Base-by-base conservation (phyloP, 1,140 invertebrate genomes). In the Diorhabda elongata region DNA sequence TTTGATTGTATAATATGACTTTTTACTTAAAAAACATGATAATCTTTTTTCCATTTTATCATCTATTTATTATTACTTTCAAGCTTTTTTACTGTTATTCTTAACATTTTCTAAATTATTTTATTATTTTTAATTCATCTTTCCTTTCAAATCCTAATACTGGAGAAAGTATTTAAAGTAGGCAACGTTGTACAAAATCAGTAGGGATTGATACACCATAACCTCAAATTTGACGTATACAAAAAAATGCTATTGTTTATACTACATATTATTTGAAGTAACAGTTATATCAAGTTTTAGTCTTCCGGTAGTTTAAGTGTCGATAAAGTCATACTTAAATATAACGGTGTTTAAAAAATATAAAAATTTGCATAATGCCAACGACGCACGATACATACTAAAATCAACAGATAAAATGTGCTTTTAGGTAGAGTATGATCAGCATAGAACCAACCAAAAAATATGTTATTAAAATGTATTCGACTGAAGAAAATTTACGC, bases 381-480 rank as follows among this genome's bases (percentile, higher is more conserved):
- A 66, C 72, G 61, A 66, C 59, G 64, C 66, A 68, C 58, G 44
- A 44, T 61, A 58, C 42, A 52, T 68, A 56, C 57, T 52, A 47
- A 45, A 52, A 61, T 11, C 44, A 47, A 56, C 44, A 44, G 42
- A 44, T n/a, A 61, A 45, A 64, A 62, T 57, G 58, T 11, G 66
- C 42, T 58, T n/a, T 61, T 42, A 8, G 52, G 26, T 68, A 7
- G 58, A 67, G 26, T 61, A 45, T 44, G 63, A 44, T 61, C 41
- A 26, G 26, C 8, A 8, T 44, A 42, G 57, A 11, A 43, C 42
- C 57, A 56, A 57, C 41, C 42, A 7, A 44, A 57, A 61, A 70
- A 68, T 59, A 77, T 77, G 76, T 72, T 77, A 71, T 41, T 74
- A 56, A 74, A 61, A 75, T 77, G 76, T 66, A 66, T 67, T 42